These are phyloP conservation scores for Synergus japonicus DNA, from an alignment of 2,888 invertebrate genomes.

Conservation along the genomic window DNA sequence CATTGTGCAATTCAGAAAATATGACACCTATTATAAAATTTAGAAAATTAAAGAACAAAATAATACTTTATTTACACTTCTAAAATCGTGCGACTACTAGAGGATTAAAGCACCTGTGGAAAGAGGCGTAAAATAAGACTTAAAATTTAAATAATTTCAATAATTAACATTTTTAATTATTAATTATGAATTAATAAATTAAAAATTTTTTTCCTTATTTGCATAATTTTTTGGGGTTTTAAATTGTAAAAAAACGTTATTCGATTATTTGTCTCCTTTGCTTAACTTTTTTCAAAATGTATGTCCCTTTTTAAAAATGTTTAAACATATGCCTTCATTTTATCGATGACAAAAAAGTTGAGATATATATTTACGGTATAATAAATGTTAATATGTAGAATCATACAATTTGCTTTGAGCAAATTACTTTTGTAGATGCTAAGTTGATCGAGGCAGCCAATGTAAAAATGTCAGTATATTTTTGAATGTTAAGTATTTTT, in stretches of 20 bases:
- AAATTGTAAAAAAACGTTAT: background rate
- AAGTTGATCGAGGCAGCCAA: background rate
- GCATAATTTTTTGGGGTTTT: background rate
- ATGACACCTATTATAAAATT: slow-evolving; percentile 10
- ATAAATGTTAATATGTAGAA: background rate
- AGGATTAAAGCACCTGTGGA: background rate
- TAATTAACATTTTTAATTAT: no score
- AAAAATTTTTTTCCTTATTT: no score
- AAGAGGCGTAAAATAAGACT: background rate
- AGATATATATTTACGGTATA: background rate
- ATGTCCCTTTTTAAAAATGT: background rate
- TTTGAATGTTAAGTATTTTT: slow-evolving; percentile 8
- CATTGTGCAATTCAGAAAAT: background rate
- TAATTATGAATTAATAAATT: no score
- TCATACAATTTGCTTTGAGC: background rate
- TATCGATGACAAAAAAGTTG: background rate
- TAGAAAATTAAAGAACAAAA: background rate
- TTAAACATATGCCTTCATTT: background rate
- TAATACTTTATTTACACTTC: background rate
- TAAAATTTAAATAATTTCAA: background rate
- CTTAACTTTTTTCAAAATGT: background rate
- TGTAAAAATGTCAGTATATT: slow-evolving; percentile 9
- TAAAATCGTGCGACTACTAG: slow-evolving; percentile 33
- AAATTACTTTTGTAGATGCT: background rate
- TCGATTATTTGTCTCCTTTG: background rate